Percentiles rank a stretch among this genome's conserved stretches.
Evolutionary conservation across 2,797 vertebrate genomes (phyloP).

Genomic region (Halcyon smyrnensis): DNA sequence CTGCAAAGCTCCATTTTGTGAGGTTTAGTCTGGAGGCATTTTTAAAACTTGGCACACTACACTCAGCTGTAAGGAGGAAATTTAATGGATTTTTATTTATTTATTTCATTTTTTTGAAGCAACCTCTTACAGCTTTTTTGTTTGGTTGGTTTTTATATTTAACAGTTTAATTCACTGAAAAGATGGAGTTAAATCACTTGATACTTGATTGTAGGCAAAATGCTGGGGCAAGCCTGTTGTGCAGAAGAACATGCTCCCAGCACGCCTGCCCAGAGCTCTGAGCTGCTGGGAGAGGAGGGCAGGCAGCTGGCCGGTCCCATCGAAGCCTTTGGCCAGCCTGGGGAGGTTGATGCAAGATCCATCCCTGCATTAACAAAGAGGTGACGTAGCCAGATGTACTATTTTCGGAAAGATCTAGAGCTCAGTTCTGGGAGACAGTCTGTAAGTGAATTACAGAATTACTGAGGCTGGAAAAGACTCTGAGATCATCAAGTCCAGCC

Average conservation of each 20-base stretch:
- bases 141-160: background rate
- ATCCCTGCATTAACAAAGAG: background rate
- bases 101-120: background rate
- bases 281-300: background rate
- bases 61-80: background rate
- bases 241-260: background rate
- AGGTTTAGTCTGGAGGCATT: slow-evolving; percentile 11
- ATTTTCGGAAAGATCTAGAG: background rate
- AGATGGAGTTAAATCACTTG: background rate
- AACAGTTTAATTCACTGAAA: background rate
- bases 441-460: no score
- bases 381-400: background rate
- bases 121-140: background rate
- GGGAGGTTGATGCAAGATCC: background rate
- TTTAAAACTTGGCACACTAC: background rate
- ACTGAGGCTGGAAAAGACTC: no score
- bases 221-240: background rate
- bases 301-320: background rate
- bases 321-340: background rate
- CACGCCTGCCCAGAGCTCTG: fast-evolving
- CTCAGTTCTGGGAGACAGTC: background rate
- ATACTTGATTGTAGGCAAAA: background rate
- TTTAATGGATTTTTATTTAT: background rate
- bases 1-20: background rate
- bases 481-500: no score